Base-by-base conservation (phyloP, 2,888 invertebrate genomes). In the Lypha dubia region DNA sequence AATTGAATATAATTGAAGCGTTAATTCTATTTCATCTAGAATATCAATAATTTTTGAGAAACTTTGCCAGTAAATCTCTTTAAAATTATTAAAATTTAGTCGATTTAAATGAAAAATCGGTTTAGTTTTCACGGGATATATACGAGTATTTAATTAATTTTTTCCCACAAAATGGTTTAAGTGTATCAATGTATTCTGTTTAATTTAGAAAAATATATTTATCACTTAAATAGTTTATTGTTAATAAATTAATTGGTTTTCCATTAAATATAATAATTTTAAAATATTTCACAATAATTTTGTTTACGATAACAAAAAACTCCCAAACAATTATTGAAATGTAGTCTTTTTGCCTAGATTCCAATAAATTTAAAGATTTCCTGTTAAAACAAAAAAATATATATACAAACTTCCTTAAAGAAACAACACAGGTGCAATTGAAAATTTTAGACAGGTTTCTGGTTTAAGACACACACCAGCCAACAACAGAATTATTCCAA, bases 371-470 rank as follows among this genome's bases (percentile, higher is more conserved):
- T 58, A 63, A 75, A 83, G 75, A 58, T 79, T 83, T 79, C 74
- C 79, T 70, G 70, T 60, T 76, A 28, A 74, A 5, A 28, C 70
- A 63, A 71, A 56, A 56, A 41, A n/a, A n/a, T n/a, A n/a, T n/a
- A n/a, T n/a, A n/a, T n/a, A n/a, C n/a, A 8, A 79, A 75, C 65
- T 71, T 75, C 83, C 74, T 70, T 49, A 67, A 67, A 46, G 17
- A 5, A 49, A 62, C 60, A 79, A 51, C 70, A 84, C 83, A 84
- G 83, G 83, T 84, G 83, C 83, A 84, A 79, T 79, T 65, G 83
- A 53, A 74, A 63, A 49, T 62, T 62, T 71, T 38, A 81, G 75
- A 81, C 81, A 63, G 81, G 81, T 81, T 81, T 81, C 17, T 60
- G n/a, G n/a, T 68, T 35, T 32, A 41, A n/a, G n/a, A n/a, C n/a